Base-by-base conservation (phyloP, 2,888 invertebrate species). In the Drosophila flavopinicola region DNA sequence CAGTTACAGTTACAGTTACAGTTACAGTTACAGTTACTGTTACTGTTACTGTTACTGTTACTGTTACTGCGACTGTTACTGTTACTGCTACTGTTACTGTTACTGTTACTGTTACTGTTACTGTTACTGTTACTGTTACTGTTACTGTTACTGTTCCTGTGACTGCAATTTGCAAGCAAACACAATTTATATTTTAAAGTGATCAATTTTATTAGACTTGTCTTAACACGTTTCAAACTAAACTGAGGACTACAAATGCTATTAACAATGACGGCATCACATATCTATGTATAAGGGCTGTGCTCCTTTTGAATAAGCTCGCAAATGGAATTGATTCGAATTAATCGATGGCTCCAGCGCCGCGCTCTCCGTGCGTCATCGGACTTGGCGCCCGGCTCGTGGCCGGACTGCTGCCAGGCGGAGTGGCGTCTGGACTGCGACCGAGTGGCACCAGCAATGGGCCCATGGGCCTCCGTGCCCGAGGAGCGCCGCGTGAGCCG, bases 401-500 rank as follows among this genome's bases (percentile, higher is more conserved):
- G 33, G 87, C 90, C 24, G 91, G 91, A 69, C 91, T 91, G 51
- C 88, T 86, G 56, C 76, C 84, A 0, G 89, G 78, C 6, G 91
- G 91, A 32, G 91, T 91, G 24, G 87, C 89, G 27, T 88, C 87
- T 3, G 91, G 90, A 75, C 90, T 91, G 42, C 89, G 89, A 0
- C 91, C 91, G 20, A 91, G 49, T 0, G 91, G 91, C 15, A 91
- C 91, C 4, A 91, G 84, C 25, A 91, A 61, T 2, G 90, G 90
- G 1, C 92, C 91, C 32, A 93, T 92, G 1, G 93, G 93, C 76
- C 93, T 92, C 7, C 93, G 91, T 3, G 93, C 93, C 37, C 93
- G 89, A 45, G 93, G 92, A 2, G 93, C 90, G 1, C 93, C 93
- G 15, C 95, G 92, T 23, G 92, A 92, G 6, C 94, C 94, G 61